Percentiles rank a stretch among this genome's conserved stretches.
phyloP scores from a whole-genome alignment of 2,113 vertebrate genomes.

The Rhinoptilus africanus region DNA sequence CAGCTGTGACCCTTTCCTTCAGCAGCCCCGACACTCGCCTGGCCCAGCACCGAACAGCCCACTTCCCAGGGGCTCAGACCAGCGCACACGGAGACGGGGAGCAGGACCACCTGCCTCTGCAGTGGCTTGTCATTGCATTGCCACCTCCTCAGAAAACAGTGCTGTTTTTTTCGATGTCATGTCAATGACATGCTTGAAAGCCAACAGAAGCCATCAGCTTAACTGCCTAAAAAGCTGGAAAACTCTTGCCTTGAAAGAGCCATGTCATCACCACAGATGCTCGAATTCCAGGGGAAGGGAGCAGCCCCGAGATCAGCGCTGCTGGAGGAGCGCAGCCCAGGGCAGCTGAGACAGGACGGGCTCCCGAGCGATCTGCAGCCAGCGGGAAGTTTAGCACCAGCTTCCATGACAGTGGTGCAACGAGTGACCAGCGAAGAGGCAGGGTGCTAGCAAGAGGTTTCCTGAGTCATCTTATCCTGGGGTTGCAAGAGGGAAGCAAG shows the following conservation, averaged over 20 bases:
- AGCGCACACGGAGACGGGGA: neutral
- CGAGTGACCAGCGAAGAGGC: rapidly evolving
- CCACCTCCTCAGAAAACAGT: neutral
- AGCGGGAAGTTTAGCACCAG: too few relatives aligned
- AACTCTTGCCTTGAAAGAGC: neutral
- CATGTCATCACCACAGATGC: neutral
- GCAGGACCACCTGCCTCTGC: neutral
- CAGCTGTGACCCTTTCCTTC: neutral
- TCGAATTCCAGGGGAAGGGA: neutral
- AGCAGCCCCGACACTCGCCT: neutral
- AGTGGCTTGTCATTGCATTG: neutral
- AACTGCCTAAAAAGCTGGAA: neutral
- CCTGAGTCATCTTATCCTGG: neutral
- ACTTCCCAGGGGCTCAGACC: rapidly evolving
- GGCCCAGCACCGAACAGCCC: neutral
- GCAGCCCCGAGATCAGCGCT: rapidly evolving
- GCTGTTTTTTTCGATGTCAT: neutral
- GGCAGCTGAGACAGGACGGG: neutral
- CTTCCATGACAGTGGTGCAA: neutral
- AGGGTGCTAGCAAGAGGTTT: neutral
- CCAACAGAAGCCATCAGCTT: neutral
- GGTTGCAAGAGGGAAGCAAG: neutral
- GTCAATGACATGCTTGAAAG: neutral
- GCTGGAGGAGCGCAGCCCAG: neutral
- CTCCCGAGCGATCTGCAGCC: neutral